Evolutionary conservation across 1,140 invertebrate genomes (phyloP).

Genomic region (Lucilia sericata): DNA sequence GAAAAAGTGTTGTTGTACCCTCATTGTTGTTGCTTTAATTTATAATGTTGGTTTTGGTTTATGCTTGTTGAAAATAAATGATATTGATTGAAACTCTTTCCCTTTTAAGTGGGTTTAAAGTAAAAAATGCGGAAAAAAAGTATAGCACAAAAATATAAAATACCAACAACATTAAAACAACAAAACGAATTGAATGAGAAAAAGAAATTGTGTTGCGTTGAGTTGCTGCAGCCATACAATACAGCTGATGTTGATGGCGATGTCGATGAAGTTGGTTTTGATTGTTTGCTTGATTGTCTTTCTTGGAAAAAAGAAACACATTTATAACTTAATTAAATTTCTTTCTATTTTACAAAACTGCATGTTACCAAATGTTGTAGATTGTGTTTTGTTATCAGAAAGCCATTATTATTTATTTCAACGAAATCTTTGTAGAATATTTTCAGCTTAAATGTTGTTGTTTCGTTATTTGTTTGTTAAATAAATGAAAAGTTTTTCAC

Average conservation of each 20-base stretch:
- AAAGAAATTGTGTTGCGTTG: too few relatives aligned
- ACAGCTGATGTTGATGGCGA: too few relatives aligned
- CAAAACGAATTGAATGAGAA: too few relatives aligned
- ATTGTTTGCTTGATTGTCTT: not conserved
- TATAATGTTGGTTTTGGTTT: constrained; percentile 16
- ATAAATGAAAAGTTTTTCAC: too few relatives aligned
- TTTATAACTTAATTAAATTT: not conserved
- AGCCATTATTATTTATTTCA: not conserved
- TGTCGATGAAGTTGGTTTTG: too few relatives aligned
- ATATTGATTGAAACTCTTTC: constrained; percentile 19
- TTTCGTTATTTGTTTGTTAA: too few relatives aligned
- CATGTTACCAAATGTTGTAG: too few relatives aligned
- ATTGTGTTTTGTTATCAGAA: not conserved
- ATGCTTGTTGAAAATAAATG: not conserved
- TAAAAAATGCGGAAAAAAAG: not conserved
- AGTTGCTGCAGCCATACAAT: too few relatives aligned
- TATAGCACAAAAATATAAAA: not conserved
- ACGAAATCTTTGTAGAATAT: not conserved
- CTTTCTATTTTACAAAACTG: not conserved
- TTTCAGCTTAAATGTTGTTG: too few relatives aligned
- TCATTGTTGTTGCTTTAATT: not conserved
- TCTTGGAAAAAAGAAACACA: constrained; percentile 1
- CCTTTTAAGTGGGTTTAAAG: not conserved
- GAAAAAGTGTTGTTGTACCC: not conserved
- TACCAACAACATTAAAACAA: too few relatives aligned